Percentiles rank a stretch among this genome's conserved stretches.
phyloP scores from a whole-genome alignment of 2,113 vertebrate species.

The Gnathonemus longibarbis region DNA sequence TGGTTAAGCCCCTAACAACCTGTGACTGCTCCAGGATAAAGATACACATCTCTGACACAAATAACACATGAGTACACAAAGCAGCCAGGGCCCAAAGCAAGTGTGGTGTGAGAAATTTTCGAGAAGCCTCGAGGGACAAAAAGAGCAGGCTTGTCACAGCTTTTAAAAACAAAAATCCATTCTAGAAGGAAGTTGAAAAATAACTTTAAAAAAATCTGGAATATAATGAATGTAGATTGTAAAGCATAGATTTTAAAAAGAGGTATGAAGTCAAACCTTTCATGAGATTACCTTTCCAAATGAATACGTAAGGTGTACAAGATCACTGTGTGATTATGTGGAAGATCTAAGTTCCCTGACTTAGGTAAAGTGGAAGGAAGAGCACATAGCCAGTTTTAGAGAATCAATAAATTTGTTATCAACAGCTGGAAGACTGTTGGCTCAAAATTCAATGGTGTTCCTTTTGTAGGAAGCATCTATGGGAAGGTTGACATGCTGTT shows the following conservation, averaged over 20 bases:
- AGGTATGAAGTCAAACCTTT: neutral
- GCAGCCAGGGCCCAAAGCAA: neutral
- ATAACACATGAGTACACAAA: neutral
- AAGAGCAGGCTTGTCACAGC: neutral
- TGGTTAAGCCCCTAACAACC: neutral
- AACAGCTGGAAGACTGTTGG: neutral
- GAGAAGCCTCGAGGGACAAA: neutral
- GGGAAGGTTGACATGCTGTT: neutral
- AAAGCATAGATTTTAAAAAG: conserved; percentile 15
- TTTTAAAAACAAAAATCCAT: neutral
- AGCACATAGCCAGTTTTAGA: neutral
- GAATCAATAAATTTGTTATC: neutral
- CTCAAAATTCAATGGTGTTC: neutral
- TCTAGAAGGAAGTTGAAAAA: neutral
- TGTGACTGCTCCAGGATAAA: neutral
- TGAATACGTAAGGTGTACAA: neutral
- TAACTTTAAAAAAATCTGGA: neutral
- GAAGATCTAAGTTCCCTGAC: neutral
- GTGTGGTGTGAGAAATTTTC: neutral
- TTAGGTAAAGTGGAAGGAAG: conserved; percentile 49
- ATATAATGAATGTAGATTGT: neutral
- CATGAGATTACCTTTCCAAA: neutral
- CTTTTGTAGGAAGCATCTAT: neutral
- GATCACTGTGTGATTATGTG: neutral
- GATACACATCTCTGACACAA: conserved; percentile 2